These are phyloP conservation scores for Sardinella longiceps DNA, from an alignment of 2,797 vertebrate genomes.

Conservation along the genomic window DNA sequence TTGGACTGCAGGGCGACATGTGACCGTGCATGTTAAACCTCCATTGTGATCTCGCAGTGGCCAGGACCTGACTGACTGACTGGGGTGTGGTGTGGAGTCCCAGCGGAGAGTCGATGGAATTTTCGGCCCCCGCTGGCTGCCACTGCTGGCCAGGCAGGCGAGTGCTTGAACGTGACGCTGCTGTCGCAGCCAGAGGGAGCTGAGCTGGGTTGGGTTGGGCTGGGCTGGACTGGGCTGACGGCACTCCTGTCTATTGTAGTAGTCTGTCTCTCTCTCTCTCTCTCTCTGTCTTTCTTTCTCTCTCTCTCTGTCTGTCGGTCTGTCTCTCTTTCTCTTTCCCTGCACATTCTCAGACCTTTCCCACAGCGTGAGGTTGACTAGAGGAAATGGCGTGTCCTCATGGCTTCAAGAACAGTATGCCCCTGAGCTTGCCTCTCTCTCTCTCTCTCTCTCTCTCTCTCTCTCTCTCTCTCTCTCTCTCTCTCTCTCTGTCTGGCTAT, in stretches of 20 bases:
- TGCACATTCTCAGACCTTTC: conserved; percentile 23
- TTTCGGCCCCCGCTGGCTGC: background rate
- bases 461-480: background rate
- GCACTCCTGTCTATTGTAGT: background rate
- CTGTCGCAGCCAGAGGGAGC: background rate
- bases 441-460: background rate
- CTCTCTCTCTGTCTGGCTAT: conserved; percentile 53
- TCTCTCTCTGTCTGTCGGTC: background rate
- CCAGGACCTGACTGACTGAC: background rate
- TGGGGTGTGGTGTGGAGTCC: background rate
- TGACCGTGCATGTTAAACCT: background rate
- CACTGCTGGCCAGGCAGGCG: background rate
- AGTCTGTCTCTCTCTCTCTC: background rate
- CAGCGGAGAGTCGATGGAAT: background rate
- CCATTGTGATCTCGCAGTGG: background rate
- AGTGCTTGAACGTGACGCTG: background rate
- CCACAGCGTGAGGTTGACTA: conserved; percentile 29
- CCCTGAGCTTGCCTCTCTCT: conserved; percentile 22
- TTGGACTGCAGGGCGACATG: background rate
- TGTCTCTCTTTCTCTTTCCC: conserved; percentile 16
- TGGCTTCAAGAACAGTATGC: conserved; percentile 32
- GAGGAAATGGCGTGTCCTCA: conserved; percentile 49
- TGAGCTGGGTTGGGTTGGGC: background rate
- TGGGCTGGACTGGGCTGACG: background rate
- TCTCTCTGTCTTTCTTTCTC: background rate